Conservation (phyloP, 2,797 vertebrate genomes). For the Cyprinella venusta region DNA sequence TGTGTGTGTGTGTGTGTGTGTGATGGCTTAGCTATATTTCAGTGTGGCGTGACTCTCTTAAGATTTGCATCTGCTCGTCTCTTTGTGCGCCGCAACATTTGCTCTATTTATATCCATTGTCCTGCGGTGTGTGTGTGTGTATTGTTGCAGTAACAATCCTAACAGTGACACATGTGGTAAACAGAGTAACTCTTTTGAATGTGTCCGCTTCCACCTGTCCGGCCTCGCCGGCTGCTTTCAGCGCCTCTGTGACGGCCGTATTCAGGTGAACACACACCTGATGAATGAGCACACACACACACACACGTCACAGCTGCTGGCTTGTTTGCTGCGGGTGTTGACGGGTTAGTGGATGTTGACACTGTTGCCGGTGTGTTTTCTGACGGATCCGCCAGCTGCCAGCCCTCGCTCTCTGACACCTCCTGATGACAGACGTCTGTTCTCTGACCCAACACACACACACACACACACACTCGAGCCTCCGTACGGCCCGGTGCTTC, state of each 20-base stretch:
- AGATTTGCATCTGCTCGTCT: constrained; percentile 37
- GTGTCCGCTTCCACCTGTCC: constrained; percentile 69
- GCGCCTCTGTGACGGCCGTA: constrained; percentile 81
- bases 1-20: neutral
- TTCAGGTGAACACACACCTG: constrained; percentile 73
- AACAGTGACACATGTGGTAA: constrained; percentile 24
- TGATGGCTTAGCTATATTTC: constrained; percentile 8
- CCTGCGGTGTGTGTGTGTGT: neutral
- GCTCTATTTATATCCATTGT: constrained; percentile 18
- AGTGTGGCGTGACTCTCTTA: constrained; percentile 20
- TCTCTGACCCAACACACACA: constrained; percentile 63
- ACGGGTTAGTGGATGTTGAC: constrained; percentile 83
- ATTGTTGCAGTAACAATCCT: constrained; percentile 41
- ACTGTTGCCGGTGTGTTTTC: constrained; percentile 82
- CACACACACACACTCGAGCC: no score
- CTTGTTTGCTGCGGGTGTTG: constrained; percentile 63
- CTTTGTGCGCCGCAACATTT: constrained; percentile 2
- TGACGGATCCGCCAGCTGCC: constrained; percentile 88
- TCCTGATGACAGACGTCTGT: constrained; percentile 89
- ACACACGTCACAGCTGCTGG: constrained; percentile 69
- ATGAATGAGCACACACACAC: constrained; percentile 73
- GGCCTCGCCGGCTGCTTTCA: constrained; percentile 78
- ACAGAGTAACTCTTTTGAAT: constrained; percentile 40
- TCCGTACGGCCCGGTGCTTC: neutral
- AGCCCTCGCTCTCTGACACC: constrained; percentile 76